Conservation (phyloP, 1,140 invertebrate genomes). For the Sipha flava region DNA sequence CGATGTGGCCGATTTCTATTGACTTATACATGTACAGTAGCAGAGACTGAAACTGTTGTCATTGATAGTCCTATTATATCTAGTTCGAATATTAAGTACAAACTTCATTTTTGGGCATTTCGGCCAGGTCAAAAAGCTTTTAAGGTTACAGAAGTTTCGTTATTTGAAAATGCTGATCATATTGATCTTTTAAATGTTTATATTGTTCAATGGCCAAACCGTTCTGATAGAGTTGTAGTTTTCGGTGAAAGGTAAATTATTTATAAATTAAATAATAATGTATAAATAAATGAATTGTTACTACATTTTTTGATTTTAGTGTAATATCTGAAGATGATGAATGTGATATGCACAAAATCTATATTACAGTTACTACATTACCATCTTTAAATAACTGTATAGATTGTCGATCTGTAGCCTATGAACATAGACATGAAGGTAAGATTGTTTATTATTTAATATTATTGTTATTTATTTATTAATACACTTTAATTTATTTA, state of each 20-base stretch:
- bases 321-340: slow-evolving; percentile 34
- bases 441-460: slow-evolving; percentile 25
- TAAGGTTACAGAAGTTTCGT: slow-evolving; percentile 57
- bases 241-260: slow-evolving; percentile 55
- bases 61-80: slow-evolving; percentile 43
- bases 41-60: slow-evolving; percentile 40
- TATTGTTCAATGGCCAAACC: slow-evolving; percentile 62
- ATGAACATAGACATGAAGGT: slow-evolving; percentile 52
- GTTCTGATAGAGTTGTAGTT: slow-evolving; percentile 54
- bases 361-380: slow-evolving; percentile 50
- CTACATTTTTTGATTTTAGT: neutral
- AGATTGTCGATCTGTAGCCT: slow-evolving; percentile 51
- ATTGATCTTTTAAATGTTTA: slow-evolving; percentile 54
- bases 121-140: slow-evolving; percentile 51
- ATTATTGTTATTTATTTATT: slow-evolving; percentile 12
- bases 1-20: slow-evolving; percentile 85
- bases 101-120: slow-evolving; percentile 64
- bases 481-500: slow-evolving; percentile 43
- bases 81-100: slow-evolving; percentile 48
- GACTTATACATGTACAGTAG: slow-evolving; percentile 75
- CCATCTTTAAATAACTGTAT: slow-evolving; percentile 55
- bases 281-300: neutral
- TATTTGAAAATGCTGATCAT: slow-evolving; percentile 59
- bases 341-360: slow-evolving; percentile 44
- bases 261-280: neutral